Conservation (phyloP, 2,113 vertebrate species). For the Ciconia boyciana region DNA sequence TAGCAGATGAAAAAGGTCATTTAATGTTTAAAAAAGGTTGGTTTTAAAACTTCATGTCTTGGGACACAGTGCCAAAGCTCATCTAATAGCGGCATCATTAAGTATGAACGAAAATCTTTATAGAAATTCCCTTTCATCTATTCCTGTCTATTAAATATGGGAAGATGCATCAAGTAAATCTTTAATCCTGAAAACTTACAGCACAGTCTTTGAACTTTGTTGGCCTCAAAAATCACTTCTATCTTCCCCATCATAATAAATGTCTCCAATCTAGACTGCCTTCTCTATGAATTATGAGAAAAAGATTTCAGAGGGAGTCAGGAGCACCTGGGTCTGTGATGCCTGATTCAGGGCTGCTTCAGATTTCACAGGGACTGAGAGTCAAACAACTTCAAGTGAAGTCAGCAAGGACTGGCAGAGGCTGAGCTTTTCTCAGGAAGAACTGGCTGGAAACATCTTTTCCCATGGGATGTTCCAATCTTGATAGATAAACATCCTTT, state of each 20-base stretch:
- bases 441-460: neutral
- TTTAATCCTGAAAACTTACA: constrained; percentile 59
- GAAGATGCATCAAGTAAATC: constrained; percentile 21
- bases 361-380: neutral
- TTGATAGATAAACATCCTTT: neutral
- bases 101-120: constrained; percentile 58
- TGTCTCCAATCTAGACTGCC: neutral
- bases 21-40: constrained; percentile 69
- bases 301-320: neutral
- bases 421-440: neutral
- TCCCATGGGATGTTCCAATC: neutral
- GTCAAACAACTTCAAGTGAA: neutral
- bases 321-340: neutral
- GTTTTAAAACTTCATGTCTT: constrained; percentile 69
- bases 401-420: neutral
- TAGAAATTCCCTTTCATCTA: constrained; percentile 68
- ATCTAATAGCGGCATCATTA: constrained; percentile 67
- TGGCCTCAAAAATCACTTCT: constrained; percentile 34
- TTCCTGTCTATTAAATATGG: constrained; percentile 64
- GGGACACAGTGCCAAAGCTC: constrained; percentile 52
- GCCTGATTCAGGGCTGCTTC: neutral
- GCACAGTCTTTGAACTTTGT: constrained; percentile 58
- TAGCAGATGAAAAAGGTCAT: constrained; percentile 66
- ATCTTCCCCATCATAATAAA: neutral
- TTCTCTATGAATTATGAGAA: neutral